Conservation (phyloP, 2,888 invertebrate genomes). For the Nasonovia ribisnigri region DNA sequence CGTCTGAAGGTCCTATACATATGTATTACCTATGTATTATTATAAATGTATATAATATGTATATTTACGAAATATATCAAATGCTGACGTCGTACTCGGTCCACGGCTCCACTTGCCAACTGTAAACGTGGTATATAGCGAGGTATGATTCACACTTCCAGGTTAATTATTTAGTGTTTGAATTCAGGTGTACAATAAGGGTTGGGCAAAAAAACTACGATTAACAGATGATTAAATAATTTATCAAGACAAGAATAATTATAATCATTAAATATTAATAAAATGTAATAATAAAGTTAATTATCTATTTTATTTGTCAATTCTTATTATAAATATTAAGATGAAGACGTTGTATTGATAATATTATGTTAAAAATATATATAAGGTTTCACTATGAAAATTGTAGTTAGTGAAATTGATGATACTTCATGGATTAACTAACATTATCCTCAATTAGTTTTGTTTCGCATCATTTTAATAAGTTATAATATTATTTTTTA, state of each 20-base stretch:
- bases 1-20: slow-evolving; percentile 72
- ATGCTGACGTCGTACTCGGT: neutral
- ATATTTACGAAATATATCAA: neutral
- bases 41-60: neutral
- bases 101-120: neutral
- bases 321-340: neutral
- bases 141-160: no score
- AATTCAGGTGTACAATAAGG: neutral
- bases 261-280: neutral
- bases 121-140: no score
- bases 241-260: neutral
- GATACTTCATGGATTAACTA: neutral
- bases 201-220: neutral
- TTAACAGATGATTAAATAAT: neutral
- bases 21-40: neutral
- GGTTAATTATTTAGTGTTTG: neutral
- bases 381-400: neutral
- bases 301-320: neutral
- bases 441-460: neutral
- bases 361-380: no score
- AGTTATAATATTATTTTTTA: neutral
- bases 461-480: neutral
- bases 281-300: neutral
- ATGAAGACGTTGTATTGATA: neutral
- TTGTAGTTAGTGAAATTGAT: neutral